Conservation (phyloP, 2,797 vertebrate species). For the Brachymystax lenok region DNA sequence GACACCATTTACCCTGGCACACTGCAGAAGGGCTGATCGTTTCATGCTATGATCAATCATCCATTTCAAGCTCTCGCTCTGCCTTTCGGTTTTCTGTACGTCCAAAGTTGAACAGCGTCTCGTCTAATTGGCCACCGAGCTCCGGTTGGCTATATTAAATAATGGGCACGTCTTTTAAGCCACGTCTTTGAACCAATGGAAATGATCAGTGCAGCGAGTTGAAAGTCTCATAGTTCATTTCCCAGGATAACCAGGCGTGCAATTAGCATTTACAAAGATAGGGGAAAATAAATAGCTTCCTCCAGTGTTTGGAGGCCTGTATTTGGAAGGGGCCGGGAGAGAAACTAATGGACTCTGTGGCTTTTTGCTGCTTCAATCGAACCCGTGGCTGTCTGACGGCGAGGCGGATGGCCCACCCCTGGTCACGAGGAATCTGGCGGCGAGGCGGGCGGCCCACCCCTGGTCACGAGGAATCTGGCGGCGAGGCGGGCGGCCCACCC, state of each 20-base stretch:
- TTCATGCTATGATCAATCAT: background rate
- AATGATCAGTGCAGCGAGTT: constrained; percentile 36
- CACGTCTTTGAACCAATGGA: constrained; percentile 38
- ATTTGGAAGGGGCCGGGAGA: background rate
- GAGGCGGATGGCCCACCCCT: no score
- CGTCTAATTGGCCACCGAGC: constrained; percentile 37
- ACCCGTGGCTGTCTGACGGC: constrained; percentile 20
- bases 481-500: no score
- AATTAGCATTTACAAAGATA: constrained; percentile 44
- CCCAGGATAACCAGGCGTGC: constrained; percentile 23
- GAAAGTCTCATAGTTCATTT: constrained; percentile 38
- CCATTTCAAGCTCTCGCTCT: background rate
- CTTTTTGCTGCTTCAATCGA: constrained; percentile 20
- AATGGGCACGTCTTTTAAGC: constrained; percentile 30
- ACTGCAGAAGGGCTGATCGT: background rate
- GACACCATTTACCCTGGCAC: background rate
- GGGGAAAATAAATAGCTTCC: background rate
- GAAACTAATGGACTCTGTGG: background rate
- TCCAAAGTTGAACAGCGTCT: constrained; percentile 14
- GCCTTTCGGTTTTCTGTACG: constrained; percentile 12
- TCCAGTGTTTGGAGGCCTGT: constrained; percentile 1
- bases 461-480: background rate
- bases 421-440: no score
- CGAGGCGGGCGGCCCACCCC: background rate
- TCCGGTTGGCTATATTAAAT: constrained; percentile 30